phyloP scores from a whole-genome alignment of 2,113 vertebrate species.

The Myiozetetes cayanensis region DNA sequence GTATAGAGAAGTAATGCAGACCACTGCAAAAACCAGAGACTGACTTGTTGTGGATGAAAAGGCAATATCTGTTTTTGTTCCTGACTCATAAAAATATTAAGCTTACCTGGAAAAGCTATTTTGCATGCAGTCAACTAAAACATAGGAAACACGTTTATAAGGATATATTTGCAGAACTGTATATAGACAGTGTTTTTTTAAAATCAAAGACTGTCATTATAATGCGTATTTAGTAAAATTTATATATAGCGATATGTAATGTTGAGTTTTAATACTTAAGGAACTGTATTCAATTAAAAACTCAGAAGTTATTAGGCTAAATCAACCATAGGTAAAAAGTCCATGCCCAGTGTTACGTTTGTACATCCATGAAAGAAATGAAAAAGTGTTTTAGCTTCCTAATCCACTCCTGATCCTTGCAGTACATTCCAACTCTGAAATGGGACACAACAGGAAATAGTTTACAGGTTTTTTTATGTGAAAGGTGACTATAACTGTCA shows the following conservation, averaged over 20 bases:
- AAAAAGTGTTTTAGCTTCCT: neutral
- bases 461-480: slow-evolving; percentile 73
- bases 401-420: slow-evolving; percentile 50
- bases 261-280: slow-evolving; percentile 25
- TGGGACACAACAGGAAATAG: slow-evolving; percentile 85
- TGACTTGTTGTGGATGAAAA: neutral
- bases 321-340: neutral
- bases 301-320: neutral
- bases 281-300: slow-evolving; percentile 21
- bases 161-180: neutral
- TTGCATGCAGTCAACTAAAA: neutral
- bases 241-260: neutral
- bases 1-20: fast-evolving
- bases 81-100: neutral
- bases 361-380: neutral
- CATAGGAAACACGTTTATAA: neutral
- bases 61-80: neutral
- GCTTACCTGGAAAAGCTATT: neutral
- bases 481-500: slow-evolving; percentile 80
- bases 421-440: slow-evolving; percentile 79
- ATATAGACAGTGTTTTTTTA: neutral
- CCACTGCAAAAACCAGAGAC: neutral
- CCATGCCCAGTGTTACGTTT: neutral
- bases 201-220: neutral
- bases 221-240: neutral